Evolutionary conservation across 1,140 invertebrate species (phyloP), one percentile per base, ranked within the genome.

Genomic region (Trichonephila clavata): DNA sequence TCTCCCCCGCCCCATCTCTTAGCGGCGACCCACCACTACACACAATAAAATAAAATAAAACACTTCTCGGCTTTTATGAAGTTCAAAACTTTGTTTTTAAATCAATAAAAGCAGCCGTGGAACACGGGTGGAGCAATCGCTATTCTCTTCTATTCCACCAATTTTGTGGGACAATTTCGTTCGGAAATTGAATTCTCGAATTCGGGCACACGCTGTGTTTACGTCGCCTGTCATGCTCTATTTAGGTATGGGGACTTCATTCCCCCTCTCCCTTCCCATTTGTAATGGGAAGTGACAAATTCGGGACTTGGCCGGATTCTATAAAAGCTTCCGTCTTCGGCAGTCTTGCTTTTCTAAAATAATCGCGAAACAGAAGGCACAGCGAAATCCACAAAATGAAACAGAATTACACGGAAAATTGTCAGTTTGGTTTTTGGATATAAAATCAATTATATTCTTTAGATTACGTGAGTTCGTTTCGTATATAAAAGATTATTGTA

Each of bases 141-240:
- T 60, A 60, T 24, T 21, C 71, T 88, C 61, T 24, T 71, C 86
- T 71, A 88, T 88, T 68, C 63, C 43, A 50, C n/a, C 89, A 90
- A 90, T 90, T 90, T 90, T 57, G 71, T 10, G 50, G 88, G 68
- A 90, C 89, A 90, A 90, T 90, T 90, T 90, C 71, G 89, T 20
- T 81, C 57, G 89, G 89, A 90, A 90, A 90, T 90, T 90, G 89
- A 90, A 90, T 90, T 90, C 89, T 57, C 71, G 89, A 90, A 90
- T 90, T 90, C 89, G 68, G 68, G 71, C 71, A 77, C 89, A 90
- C 68, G 24, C 89, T 90, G 89, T 90, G 89, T 90, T 90, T 90
- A 39, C 27, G 68, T 32, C 68, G 71, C 71, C 77, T 90, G 89
- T 90, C 89, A 90, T 61, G 43, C 65, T 68, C 89, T 81, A 90